phyloP scores from a whole-genome alignment of 2,113 vertebrate species.

The Microcebus murinus region DNA sequence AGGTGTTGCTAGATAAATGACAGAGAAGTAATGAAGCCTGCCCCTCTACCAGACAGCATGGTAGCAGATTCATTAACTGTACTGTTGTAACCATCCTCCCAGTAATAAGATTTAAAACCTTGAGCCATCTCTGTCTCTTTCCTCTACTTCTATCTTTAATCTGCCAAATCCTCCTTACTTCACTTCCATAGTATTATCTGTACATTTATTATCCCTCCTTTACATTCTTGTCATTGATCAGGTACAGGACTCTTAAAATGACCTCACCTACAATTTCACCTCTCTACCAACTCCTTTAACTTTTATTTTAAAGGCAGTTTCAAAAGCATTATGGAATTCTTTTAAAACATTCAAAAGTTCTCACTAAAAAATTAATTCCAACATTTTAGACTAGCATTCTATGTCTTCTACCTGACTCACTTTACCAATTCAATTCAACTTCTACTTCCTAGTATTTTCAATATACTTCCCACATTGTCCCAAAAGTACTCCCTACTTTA shows the following conservation, averaged over 20 bases:
- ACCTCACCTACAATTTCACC: not conserved
- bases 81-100: not conserved
- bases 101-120: not conserved
- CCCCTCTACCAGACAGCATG: not conserved
- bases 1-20: not conserved
- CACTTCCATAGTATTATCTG: not conserved
- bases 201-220: not conserved
- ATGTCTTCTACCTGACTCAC: not conserved
- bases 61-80: not conserved
- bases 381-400: not conserved
- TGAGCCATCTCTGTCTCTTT: not conserved
- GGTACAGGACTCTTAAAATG: not conserved
- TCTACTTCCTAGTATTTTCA: not conserved
- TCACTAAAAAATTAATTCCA: conserved; percentile 1
- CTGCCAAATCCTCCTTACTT: not conserved
- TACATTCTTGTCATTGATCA: not conserved
- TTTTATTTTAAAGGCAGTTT: conserved; percentile 30
- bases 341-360: not conserved
- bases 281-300: not conserved
- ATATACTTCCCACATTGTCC: not conserved
- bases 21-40: not conserved
- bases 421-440: not conserved
- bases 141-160: not conserved
- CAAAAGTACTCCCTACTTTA: not conserved
- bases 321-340: not conserved